Base-by-base conservation (phyloP, 2,888 invertebrate genomes). In the Lepidonotus clava region DNA sequence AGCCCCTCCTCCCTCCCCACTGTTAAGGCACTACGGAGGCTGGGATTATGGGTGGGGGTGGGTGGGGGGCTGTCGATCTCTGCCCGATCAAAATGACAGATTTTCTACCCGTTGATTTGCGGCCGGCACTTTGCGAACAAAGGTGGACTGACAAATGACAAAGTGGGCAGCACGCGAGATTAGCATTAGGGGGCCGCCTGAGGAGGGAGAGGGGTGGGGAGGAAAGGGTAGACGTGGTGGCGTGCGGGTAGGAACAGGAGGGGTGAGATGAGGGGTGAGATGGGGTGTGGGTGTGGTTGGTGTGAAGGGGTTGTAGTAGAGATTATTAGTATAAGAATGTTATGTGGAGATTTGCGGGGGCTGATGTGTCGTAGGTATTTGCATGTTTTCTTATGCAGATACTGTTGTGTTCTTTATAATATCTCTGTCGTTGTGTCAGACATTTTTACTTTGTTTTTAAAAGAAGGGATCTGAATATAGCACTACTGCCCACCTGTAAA, bases 131-230 rank as follows among this genome's bases (percentile, higher is more conserved):
- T 71, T 36, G 36, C 38, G 71, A 71, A 71, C 71, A 71, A 71
- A 71, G 71, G 71, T 11, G 71, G 71, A 21, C 34, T 36, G 71
- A 71, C 8, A 66, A 71, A 71, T 71, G 38, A 34, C 71, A 71
- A 71, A 71, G 71, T 38, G 71, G 8, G 71, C 36, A 34, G n/a
- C 71, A 71, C 71, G 71, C 71, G 24, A 71, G 36, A 21, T 38
- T 71, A 38, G 71, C 71, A 71, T 71, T 71, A 71, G 38, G 36
- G 8, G 21, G 24, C 38, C n/a, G 71, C 14, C 2, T 66, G n/a
- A 18, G 8, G 8, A 18, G 46, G 46, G 46, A 46, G 46, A 11
- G 46, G n/a, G n/a, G n/a, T n/a, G n/a, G n/a, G n/a, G n/a, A n/a
- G n/a, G n/a, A n/a, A n/a, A n/a, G n/a, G n/a, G n/a, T n/a, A n/a